Base-by-base conservation (phyloP, 2,888 invertebrate genomes). In the Standfussiana lucernea region DNA sequence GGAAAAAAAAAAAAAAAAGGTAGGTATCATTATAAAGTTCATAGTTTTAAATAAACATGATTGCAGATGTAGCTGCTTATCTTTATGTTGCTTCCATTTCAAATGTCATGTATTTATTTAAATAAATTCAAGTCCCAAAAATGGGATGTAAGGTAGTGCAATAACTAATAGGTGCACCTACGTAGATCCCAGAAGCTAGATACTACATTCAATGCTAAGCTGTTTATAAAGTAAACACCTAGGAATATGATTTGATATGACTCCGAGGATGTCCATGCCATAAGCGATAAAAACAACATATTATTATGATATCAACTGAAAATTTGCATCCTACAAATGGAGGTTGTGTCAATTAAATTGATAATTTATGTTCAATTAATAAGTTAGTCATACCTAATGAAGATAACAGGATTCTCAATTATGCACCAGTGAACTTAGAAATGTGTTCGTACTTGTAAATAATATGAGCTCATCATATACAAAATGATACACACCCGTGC, bases 301-400 rank as follows among this genome's bases (percentile, higher is more conserved):
- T 91, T 92, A 89, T 92, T 91, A 87, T 89, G 91, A 86, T 89
- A 88, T 85, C 83, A 87, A 85, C 50, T 85, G 77, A 89, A 88
- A 89, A 93, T 93, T 93, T 86, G 89, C 91, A 92, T 93, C 84
- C 80, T 88, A 89, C 90, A 89, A 85, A 78, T 81, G 85, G 82
- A 89, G 86, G 87, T 83, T 83, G 84, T 71, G 80, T 77, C 80
- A 84, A 91, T 93, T 89, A 92, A 76, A 74, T 86, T 66, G 37
- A 32, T 75, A 66, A 76, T 92, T 92, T 93, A 93, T 92, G 86
- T 79, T 85, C 78, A 72, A 90, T 90, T 84, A 82, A 89, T 89
- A 90, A 89, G 89, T 86, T 89, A 82, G 85, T 81, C 77, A 82
- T 87, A 86, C n/a, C n/a, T n/a, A n/a, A 86, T 72, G 74, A 82